These are phyloP conservation scores for Protonemura montana DNA, from an alignment of 2,888 invertebrate species.

Conservation along the genomic window DNA sequence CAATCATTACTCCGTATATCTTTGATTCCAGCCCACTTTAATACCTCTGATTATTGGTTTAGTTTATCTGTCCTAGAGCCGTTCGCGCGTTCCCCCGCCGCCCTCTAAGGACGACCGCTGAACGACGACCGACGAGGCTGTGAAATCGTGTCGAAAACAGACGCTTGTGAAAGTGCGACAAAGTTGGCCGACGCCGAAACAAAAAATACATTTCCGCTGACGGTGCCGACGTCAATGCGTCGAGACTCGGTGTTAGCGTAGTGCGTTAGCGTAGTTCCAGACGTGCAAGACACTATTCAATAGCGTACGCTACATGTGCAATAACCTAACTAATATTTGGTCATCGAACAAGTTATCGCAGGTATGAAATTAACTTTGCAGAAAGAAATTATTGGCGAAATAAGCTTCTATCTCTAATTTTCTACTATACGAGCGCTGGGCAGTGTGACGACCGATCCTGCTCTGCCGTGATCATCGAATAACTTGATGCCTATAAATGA, in stretches of 20 bases:
- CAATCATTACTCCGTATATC: no score
- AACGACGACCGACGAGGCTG: not conserved
- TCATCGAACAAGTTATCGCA: not conserved
- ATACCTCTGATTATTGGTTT: not conserved
- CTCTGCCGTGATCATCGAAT: constrained; percentile 8
- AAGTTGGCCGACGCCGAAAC: no score
- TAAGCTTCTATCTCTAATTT: constrained; percentile 46
- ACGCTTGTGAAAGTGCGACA: not conserved
- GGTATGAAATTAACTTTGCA: not conserved
- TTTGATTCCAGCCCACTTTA: not conserved
- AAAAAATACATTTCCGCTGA: no score
- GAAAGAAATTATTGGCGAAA: constrained; percentile 8
- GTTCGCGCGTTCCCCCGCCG: not conserved
- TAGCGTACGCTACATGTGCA: constrained; percentile 43
- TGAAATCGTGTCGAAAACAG: not conserved
- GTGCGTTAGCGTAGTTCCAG: not conserved
- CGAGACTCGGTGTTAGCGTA: not conserved
- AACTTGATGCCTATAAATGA: constrained; percentile 44
- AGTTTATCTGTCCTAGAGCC: constrained; percentile 7
- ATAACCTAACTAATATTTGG: constrained; percentile 41
- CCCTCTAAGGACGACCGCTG: not conserved
- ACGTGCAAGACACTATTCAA: not conserved
- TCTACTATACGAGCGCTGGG: constrained; percentile 38
- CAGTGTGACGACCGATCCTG: not conserved
- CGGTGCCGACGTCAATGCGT: not conserved